Evolutionary conservation across 2,888 invertebrate genomes (phyloP), one percentile per base, ranked within the genome.

Genomic region (Hemicrepidius hirtus): DNA sequence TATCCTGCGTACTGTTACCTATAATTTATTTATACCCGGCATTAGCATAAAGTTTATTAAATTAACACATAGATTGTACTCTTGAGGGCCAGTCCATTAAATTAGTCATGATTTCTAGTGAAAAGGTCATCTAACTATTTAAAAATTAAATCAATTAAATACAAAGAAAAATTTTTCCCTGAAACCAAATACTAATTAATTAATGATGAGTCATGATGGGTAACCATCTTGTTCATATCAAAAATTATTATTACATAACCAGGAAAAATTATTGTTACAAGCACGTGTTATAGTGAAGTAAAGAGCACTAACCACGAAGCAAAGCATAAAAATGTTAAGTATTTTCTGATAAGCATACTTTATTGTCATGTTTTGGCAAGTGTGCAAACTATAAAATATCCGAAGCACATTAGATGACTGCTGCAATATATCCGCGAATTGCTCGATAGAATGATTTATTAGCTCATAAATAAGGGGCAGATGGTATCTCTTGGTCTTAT

Each of bases 321-420:
- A 57, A 28, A 35, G 32, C 32, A 32, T 57, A 35, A 57, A 35
- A 57, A 57, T 24, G 57, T 32, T 57, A 16, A 16, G 9, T 37
- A 57, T 57, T 57, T 32, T 57, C 57, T 57, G 57, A 57, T 57
- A 60, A 41, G 60, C 41, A 24, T 41, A 41, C 60, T 60, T 60
- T 60, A 60, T 60, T 60, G 40, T 60, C 40, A 60, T 60, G 60
- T 60, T 60, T 60, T 37, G 60, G 40, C 37, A 60, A 35, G 20
- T 41, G 24, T 41, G 40, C 60, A 20, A 60, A 21, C 18, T 35
- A 60, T 60, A 60, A 60, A 41, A 60, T 60, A 60, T 59, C 37
- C 40, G 41, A 60, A 40, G 16, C 40, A 13, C 60, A 60, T 60
- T 41, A 60, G 60, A 60, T 60, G 60, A 60, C 41, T 10, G 60